Evolutionary conservation across 92 coral and sea anemone species (phyloP), one percentile per base, ranked within the genome.

Genomic region (Heteractis magnifica): DNA sequence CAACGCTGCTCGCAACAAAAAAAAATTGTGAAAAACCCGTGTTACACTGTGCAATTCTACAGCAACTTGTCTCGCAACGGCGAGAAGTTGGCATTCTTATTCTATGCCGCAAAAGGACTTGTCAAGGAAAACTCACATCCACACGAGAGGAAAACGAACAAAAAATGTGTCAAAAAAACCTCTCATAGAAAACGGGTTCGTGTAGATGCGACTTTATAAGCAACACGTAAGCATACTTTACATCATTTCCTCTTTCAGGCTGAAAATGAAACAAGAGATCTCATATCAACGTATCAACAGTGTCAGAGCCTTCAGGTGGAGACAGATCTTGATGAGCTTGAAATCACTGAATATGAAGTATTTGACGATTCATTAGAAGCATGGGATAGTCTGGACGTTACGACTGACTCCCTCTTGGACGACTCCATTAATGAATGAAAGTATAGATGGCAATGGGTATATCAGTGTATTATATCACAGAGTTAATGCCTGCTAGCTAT

Each of bases 201-300:
- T 19, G 10, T 19, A 4, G 55, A 48, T 0, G 51, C 51, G 5
- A 73, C 16, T 21, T 73, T 4, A 18, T 26, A 34, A 34, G 44
- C 44, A 34, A 34, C 20, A 68, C 5, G 5, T 59, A 21, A 77
- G 21, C 21, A 18, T 53, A 12, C 18, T 10, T 55, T 20, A 19
- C 65, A n/a, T 65, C 12, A 70, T 68, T 76, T 52, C 26, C 41
- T 20, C 12, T 68, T 34, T 18, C 82, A 95, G 98, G 98, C 98
- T 0, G 98, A 95, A 80, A 87, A 90, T 15, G 92, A 88, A 73
- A 83, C 91, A 53, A 79, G 77, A 60, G 98, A 95, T 68, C 84
- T 95, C 9, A 94, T 95, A 55, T 85, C 98, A 13, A 92, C 93
- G 16, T 95, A 95, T 76, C 98, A 95, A 73, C 98, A 95, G 26